Evolutionary conservation across 2,113 vertebrate genomes (phyloP).

Genomic region (Paramormyrops kingsleyae): DNA sequence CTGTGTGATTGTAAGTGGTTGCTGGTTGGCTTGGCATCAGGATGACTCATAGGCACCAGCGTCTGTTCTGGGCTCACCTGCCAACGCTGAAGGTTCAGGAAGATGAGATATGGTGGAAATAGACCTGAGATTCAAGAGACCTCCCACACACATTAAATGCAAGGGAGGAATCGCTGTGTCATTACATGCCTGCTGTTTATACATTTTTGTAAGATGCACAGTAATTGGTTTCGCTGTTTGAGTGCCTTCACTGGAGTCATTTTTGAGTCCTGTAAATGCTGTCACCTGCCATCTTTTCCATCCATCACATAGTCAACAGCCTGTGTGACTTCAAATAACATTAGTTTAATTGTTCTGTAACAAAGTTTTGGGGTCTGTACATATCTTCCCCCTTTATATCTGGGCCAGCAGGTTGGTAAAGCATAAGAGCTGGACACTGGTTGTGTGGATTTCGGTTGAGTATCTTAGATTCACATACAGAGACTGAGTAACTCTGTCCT

Average conservation of each 20-base stretch:
- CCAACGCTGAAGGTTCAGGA: background rate
- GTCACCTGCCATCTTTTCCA: background rate
- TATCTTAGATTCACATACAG: background rate
- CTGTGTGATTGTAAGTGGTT: background rate
- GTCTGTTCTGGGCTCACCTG: background rate
- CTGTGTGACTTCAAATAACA: background rate
- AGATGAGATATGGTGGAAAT: background rate
- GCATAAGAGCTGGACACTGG: background rate
- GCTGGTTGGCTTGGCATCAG: background rate
- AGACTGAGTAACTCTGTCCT: conserved; percentile 23
- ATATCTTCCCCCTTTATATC: background rate
- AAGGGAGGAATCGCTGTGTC: background rate
- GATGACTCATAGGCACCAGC: background rate
- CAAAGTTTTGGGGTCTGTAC: background rate
- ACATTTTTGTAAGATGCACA: background rate
- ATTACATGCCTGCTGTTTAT: background rate
- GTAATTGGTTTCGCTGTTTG: background rate
- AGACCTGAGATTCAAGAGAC: background rate
- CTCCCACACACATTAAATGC: background rate
- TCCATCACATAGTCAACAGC: background rate
- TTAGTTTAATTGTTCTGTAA: background rate
- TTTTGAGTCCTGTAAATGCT: background rate
- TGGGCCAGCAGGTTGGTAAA: background rate
- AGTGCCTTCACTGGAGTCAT: background rate
- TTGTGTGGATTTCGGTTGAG: conserved; percentile 1